These are phyloP conservation scores for Philonicus albiceps DNA, from an alignment of 2,888 invertebrate genomes.

Conservation along the genomic window DNA sequence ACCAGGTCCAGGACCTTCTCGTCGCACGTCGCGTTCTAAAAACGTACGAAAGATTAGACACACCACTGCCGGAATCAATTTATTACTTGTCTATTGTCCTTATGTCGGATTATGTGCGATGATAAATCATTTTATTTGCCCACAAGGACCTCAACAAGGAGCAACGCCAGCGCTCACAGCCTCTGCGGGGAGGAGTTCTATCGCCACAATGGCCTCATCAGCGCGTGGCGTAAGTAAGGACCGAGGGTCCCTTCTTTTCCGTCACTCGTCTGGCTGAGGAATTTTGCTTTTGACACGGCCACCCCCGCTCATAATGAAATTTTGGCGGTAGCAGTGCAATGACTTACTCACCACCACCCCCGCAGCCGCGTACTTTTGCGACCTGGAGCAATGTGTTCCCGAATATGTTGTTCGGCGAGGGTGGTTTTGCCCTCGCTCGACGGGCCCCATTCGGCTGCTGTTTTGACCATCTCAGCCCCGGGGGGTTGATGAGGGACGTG, in stretches of 20 bases:
- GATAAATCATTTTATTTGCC: constrained; percentile 42
- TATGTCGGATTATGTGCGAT: constrained; percentile 42
- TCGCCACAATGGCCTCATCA: constrained; percentile 2
- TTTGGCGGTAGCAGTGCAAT: constrained; percentile 22
- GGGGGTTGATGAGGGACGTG: constrained; percentile 27
- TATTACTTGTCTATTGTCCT: constrained; percentile 45
- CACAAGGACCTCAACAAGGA: not conserved
- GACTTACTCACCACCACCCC: not conserved
- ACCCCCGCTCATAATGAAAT: constrained; percentile 36
- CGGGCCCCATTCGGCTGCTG: not conserved
- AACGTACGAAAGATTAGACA: constrained; percentile 43
- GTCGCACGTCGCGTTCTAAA: not conserved
- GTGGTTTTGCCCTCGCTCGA: not conserved
- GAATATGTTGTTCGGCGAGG: constrained; percentile 1
- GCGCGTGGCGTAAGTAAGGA: not conserved
- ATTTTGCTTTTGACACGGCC: constrained; percentile 50
- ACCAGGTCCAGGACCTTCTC: not conserved
- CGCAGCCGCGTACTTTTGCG: not conserved
- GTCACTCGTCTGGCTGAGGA: constrained; percentile 50
- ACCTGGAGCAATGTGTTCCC: constrained; percentile 21
- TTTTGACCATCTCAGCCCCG: constrained; percentile 16
- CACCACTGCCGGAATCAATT: constrained; percentile 43
- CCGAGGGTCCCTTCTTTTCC: not conserved
- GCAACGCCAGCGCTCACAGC: not conserved
- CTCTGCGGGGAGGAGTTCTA: not conserved